Evolutionary conservation across 2,113 vertebrate genomes (phyloP), one percentile per base, ranked within the genome.

Genomic region (Rhinichthys klamathensis): DNA sequence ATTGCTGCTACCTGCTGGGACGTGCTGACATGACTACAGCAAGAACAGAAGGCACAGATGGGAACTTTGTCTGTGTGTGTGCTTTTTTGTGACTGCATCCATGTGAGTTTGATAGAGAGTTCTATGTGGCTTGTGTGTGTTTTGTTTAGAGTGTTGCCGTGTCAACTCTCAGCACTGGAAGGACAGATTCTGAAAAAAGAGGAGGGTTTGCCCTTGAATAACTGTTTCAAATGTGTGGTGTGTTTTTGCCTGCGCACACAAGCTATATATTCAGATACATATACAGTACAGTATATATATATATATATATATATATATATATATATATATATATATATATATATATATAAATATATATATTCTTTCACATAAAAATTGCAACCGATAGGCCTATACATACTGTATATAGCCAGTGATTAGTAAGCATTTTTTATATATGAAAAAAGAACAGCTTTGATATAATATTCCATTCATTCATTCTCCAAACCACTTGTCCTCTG

Each of bases 41-140:
- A 54, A 13, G 58, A 83, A 81, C 85, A 83, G 80, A 83, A 12
- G 70, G 80, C 41, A 69, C 80, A 86, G 85, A 77, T 86, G 85
- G 85, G 44, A 61, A 65, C 11, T 74, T 76, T 32, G 56, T 73
- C 38, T 70, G 54, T 78, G 32, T 27, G 46, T 72, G 70, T 78
- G 69, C 16, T 70, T 65, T 69, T 83, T 61, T 60, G 72, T 60
- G 75, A 79, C 32, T 78, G 41, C 5, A 38, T 4, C n/a, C 51
- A 56, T 75, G 83, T 63, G 77, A 74, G 23, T 27, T 30, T 82
- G 32, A 58, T 27, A 41, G 70, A 67, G 49, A 72, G 67, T 79
- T 35, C 21, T 78, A 23, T 49, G 67, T 80, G 56, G 21, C 38
- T n/a, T 74, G 77, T 80, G 61, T 65, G 76, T 49, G 85, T 74